Evolutionary conservation across 1,140 invertebrate species (phyloP).

Genomic region (Coptotermes formosanus): DNA sequence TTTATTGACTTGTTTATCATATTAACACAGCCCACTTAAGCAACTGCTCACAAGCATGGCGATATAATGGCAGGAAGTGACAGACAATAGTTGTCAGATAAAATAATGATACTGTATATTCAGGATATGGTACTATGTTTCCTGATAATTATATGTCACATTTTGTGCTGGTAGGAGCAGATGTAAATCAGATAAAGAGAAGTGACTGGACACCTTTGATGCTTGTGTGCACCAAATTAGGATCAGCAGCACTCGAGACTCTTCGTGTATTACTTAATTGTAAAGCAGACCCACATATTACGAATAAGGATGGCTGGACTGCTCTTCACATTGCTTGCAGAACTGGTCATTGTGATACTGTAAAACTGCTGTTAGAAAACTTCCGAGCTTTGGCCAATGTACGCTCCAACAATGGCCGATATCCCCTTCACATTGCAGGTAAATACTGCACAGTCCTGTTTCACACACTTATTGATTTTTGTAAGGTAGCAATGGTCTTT

Average conservation of each 20-base stretch:
- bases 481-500: no score
- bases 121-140: background rate
- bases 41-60: no score
- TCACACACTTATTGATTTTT: no score
- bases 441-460: background rate
- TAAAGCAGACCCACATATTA: background rate
- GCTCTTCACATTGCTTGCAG: background rate
- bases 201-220: slow-evolving; percentile 3
- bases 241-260: background rate
- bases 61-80: no score
- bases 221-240: background rate
- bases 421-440: background rate
- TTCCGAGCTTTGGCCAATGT: background rate
- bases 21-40: no score
- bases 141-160: background rate
- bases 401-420: background rate
- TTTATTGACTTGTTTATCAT: no score
- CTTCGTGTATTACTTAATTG: background rate
- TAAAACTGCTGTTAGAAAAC: background rate
- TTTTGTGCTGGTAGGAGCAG: background rate
- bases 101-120: no score
- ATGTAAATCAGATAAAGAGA: background rate
- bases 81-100: no score
- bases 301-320: background rate
- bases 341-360: background rate